A percentile compares a stretch with the other conserved stretches of the same genome.
These are phyloP conservation scores for Phrynocephalus forsythii DNA, from an alignment of 2,797 vertebrate genomes.

Conservation along the genomic window DNA sequence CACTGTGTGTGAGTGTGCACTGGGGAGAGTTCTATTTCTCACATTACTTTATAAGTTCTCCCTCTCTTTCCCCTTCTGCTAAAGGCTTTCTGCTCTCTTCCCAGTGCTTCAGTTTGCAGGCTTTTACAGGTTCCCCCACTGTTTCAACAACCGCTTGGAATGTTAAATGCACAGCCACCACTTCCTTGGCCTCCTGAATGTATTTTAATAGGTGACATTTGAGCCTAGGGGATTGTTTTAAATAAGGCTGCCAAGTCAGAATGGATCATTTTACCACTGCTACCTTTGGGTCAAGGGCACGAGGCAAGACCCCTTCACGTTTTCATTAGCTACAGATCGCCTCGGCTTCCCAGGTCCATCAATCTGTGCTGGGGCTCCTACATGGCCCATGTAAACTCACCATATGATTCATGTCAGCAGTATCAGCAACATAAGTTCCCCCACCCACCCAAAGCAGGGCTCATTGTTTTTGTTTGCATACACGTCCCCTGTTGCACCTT, in stretches of 20 bases:
- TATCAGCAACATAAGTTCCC: slow-evolving; percentile 68
- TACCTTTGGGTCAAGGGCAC: slow-evolving; percentile 74
- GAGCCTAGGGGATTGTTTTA: slow-evolving; percentile 79
- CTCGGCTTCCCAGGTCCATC: slow-evolving; percentile 69
- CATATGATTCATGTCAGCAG: slow-evolving; percentile 63
- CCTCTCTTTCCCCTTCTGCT: slow-evolving; percentile 48
- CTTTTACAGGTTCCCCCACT: slow-evolving; percentile 75
- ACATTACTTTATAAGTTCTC: slow-evolving; percentile 66
- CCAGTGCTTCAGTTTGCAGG: slow-evolving; percentile 71
- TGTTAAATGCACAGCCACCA: slow-evolving; percentile 76
- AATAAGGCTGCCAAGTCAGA: slow-evolving; percentile 78
- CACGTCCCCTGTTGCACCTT: slow-evolving; percentile 68
- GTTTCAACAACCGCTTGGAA: slow-evolving; percentile 76
- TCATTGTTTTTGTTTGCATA: slow-evolving; percentile 77
- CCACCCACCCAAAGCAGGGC: slow-evolving; percentile 49
- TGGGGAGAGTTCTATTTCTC: slow-evolving; percentile 44
- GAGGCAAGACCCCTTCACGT: slow-evolving; percentile 74
- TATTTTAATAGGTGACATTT: slow-evolving; percentile 83
- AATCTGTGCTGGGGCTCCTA: slow-evolving; percentile 55
- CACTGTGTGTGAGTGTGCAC: too few relatives aligned
- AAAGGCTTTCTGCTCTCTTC: slow-evolving; percentile 76
- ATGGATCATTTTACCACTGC: slow-evolving; percentile 76
- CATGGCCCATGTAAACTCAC: slow-evolving; percentile 59
- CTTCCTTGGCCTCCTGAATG: slow-evolving; percentile 80
- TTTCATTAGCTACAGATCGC: slow-evolving; percentile 69